Evolutionary conservation across 2,797 vertebrate genomes (phyloP).

Genomic region (Phoeniculus purpureus): DNA sequence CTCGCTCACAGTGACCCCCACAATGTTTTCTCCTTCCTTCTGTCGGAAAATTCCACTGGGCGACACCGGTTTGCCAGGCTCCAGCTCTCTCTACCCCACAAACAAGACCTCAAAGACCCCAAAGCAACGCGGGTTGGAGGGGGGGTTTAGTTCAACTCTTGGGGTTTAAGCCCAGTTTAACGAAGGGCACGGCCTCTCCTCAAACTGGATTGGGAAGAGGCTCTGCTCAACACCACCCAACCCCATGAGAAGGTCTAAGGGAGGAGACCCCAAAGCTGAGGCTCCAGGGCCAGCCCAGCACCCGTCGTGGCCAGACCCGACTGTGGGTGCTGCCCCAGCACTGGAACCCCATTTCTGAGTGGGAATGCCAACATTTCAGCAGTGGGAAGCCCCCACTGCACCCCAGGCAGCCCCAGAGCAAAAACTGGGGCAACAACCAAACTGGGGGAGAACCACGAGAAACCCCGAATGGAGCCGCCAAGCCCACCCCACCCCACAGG

Average conservation of each 20-base stretch:
- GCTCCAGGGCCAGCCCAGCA: accelerated
- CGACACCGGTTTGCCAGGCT: not conserved
- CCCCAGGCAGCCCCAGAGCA: not conserved
- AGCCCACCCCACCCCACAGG: not conserved
- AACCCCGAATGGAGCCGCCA: not conserved
- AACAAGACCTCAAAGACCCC: not conserved
- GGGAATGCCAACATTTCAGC: accelerated
- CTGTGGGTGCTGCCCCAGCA: accelerated
- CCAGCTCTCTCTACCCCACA: slow-evolving; percentile 15
- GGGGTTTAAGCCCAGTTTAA: not conserved
- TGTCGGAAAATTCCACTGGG: slow-evolving; percentile 38
- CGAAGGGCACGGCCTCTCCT: not conserved
- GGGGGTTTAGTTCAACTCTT: accelerated
- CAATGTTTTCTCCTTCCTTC: not conserved
- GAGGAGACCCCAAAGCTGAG: accelerated
- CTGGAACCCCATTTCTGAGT: not conserved
- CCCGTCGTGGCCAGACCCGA: accelerated
- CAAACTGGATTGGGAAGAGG: not conserved
- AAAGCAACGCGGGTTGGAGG: accelerated
- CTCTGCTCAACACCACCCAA: not conserved
- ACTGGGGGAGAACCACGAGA: accelerated
- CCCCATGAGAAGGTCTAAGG: accelerated
- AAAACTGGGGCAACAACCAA: accelerated
- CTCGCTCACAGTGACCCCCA: not conserved
- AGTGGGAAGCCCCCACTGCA: not conserved